Conservation (phyloP, 2,888 invertebrate genomes). For the Timandra comae region DNA sequence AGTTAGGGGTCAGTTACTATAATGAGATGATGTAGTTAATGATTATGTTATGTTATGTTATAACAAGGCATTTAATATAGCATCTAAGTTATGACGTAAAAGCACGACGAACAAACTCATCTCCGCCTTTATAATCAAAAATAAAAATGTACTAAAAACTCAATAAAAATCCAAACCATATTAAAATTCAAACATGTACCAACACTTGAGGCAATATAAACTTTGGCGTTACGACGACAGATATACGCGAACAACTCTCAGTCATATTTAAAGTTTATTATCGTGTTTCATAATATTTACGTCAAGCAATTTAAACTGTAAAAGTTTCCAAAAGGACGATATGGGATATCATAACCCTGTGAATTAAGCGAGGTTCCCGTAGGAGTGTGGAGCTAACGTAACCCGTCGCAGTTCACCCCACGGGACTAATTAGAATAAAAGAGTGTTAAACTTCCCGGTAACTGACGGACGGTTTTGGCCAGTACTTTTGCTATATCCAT, state of each 20-base stretch:
- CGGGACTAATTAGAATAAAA: constrained; percentile 66
- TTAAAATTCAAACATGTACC: no score
- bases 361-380: constrained; percentile 45
- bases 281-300: constrained; percentile 11
- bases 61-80: no score
- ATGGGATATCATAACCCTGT: constrained; percentile 32
- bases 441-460: constrained; percentile 63
- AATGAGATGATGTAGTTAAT: no score
- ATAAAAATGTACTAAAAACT: no score
- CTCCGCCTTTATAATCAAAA: no score
- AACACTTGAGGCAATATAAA: not conserved
- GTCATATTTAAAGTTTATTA: constrained; percentile 7
- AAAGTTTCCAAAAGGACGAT: constrained; percentile 20
- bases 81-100: no score
- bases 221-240: not conserved
- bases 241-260: no score
- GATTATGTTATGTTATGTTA: no score
- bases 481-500: constrained; percentile 31
- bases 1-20: no score
- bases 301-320: constrained; percentile 6
- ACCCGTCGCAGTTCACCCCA: constrained; percentile 45
- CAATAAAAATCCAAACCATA: no score
- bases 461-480: constrained; percentile 49
- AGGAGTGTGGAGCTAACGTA: constrained; percentile 35
- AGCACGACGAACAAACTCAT: no score